phyloP scores from a whole-genome alignment of 2,113 vertebrate species.

The Alexandromys fortis region DNA sequence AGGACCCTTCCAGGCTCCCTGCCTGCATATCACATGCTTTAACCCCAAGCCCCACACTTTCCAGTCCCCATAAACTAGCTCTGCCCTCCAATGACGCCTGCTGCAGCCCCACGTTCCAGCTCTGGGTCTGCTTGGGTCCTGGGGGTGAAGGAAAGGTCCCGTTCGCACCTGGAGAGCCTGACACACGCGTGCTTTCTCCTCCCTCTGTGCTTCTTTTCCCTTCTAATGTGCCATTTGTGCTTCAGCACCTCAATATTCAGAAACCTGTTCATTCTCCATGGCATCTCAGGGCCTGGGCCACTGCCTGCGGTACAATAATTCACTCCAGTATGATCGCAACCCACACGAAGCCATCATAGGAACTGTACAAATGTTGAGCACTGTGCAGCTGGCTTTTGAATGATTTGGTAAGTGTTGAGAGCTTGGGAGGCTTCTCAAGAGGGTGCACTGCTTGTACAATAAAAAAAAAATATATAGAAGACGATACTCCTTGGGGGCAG shows the following conservation, averaged over 20 bases:
- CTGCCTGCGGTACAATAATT: background rate
- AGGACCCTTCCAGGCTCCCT: background rate
- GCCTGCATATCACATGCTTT: background rate
- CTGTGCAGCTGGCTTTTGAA: background rate
- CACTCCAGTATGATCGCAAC: background rate
- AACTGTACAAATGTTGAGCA: background rate
- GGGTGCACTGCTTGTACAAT: background rate
- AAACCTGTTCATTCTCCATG: background rate
- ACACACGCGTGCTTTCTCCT: background rate
- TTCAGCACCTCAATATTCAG: background rate
- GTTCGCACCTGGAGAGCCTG: background rate
- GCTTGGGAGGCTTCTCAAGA: background rate
- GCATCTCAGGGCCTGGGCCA: background rate
- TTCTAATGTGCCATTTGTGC: background rate
- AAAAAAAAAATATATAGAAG: background rate
- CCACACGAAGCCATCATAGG: background rate
- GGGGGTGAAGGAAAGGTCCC: no score
- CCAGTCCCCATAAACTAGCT: background rate
- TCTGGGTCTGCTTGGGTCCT: background rate
- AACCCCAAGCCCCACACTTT: background rate
- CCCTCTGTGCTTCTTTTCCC: background rate
- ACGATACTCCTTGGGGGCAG: background rate
- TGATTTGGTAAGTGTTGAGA: background rate
- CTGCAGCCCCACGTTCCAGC: background rate
- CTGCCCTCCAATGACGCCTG: background rate